Conservation (phyloP, 1,140 invertebrate species). For the Philopotamus ludificatus region DNA sequence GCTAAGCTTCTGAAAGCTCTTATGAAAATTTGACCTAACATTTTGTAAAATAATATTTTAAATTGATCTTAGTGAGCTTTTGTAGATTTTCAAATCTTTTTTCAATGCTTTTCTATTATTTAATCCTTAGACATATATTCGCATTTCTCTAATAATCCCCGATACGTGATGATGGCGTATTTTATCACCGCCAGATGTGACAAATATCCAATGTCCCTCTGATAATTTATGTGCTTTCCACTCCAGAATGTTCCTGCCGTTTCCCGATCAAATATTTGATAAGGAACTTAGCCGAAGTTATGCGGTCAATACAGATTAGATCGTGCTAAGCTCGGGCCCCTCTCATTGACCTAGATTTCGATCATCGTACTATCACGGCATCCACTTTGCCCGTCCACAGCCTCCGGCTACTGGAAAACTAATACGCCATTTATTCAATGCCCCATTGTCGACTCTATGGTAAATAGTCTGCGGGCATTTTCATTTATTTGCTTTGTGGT, state of each 20-base stretch:
- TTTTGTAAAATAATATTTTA: too few relatives aligned
- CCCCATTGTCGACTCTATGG: neutral
- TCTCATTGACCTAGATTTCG: conserved; percentile 9
- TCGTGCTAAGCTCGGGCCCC: neutral
- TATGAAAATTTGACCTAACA: too few relatives aligned
- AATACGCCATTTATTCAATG: neutral
- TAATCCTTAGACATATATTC: neutral
- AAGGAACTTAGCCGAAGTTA: conserved; percentile 1
- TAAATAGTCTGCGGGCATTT: neutral
- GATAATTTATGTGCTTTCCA: neutral
- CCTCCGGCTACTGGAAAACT: neutral
- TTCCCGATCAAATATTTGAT: conserved; percentile 3
- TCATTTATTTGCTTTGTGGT: too few relatives aligned
- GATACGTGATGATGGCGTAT: too few relatives aligned
- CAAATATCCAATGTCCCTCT: neutral
- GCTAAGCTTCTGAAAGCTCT: neutral
- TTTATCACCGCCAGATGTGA: neutral
- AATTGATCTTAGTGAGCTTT: neutral
- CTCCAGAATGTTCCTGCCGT: neutral
- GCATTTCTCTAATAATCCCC: too few relatives aligned
- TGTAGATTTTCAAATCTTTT: neutral
- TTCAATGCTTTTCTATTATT: neutral
- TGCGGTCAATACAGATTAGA: conserved; percentile 11
- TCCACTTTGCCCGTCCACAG: neutral
- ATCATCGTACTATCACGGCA: neutral